These are phyloP conservation scores for Montipora foliosa DNA, from an alignment of 64 coral and sea anemone genomes.

Conservation along the genomic window DNA sequence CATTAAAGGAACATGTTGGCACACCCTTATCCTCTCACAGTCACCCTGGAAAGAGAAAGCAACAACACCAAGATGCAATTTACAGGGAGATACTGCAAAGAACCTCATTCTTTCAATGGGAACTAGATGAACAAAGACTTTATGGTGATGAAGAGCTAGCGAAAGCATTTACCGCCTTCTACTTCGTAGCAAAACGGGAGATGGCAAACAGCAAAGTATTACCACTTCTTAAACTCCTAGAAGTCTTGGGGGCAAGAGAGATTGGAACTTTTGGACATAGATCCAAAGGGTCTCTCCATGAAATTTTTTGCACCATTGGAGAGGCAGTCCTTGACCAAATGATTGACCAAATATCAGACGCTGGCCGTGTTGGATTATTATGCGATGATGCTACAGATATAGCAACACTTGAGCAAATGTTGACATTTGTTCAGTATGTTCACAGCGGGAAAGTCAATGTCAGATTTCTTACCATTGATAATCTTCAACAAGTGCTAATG, in stretches of 20 bases:
- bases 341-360: background rate
- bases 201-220: slow-evolving; percentile 1
- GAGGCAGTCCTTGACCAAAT: slow-evolving; percentile 1
- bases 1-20: too few relatives aligned
- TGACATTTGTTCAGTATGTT: slow-evolving; percentile 13
- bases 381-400: background rate
- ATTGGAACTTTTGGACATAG: slow-evolving; percentile 5
- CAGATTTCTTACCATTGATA: background rate
- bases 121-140: too few relatives aligned
- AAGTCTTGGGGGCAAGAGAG: slow-evolving; percentile 11
- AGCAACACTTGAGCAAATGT: background rate
- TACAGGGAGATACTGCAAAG: too few relatives aligned
- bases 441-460: background rate
- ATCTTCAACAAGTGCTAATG: background rate
- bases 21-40: too few relatives aligned
- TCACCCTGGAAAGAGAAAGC: too few relatives aligned
- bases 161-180: background rate
- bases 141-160: too few relatives aligned
- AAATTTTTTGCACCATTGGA: background rate
- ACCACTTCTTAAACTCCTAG: slow-evolving; percentile 1
- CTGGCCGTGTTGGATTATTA: background rate
- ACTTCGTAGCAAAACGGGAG: background rate
- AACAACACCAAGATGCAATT: too few relatives aligned
- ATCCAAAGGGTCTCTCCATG: slow-evolving; percentile 12
- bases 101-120: too few relatives aligned